Conservation (phyloP, 2,113 vertebrate genomes). For the Oenanthe oenanthe region DNA sequence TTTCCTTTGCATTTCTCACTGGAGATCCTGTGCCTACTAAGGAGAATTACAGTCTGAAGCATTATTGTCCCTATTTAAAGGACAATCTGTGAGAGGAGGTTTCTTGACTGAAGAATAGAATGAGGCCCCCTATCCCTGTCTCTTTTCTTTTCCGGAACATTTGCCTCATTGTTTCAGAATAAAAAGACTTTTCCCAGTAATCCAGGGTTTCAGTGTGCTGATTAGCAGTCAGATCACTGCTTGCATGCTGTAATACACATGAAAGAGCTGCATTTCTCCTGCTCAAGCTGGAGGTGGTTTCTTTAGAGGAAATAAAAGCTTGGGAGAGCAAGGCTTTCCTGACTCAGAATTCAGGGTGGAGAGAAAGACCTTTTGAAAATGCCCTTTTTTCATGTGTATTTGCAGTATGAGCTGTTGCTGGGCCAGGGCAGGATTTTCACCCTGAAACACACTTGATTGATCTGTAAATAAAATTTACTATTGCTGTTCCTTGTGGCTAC, state of each 20-base stretch:
- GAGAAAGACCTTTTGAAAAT: background rate
- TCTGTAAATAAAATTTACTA: background rate
- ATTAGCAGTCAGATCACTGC: conserved; percentile 40
- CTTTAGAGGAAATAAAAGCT: conserved; percentile 20
- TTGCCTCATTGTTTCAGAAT: conserved; percentile 48
- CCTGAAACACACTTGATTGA: background rate
- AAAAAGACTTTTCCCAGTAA: conserved; percentile 20
- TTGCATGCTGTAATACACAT: background rate
- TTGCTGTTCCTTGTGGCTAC: background rate
- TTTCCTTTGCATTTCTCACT: background rate
- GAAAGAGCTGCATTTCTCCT: conserved; percentile 27
- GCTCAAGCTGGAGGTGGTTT: background rate
- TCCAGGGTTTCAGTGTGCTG: background rate
- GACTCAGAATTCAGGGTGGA: background rate
- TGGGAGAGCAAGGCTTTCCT: background rate
- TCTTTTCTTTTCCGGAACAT: conserved; percentile 42
- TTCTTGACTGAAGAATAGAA: conserved; percentile 11
- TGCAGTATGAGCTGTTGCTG: background rate
- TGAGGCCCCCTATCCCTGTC: background rate
- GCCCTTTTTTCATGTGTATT: background rate
- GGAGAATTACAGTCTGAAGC: background rate
- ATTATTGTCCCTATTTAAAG: background rate
- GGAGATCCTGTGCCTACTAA: background rate
- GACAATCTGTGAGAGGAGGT: background rate
- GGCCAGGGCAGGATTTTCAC: background rate